These are phyloP conservation scores for Pseudopleuronectes americanus DNA, from an alignment of 2,797 vertebrate genomes.

Conservation along the genomic window DNA sequence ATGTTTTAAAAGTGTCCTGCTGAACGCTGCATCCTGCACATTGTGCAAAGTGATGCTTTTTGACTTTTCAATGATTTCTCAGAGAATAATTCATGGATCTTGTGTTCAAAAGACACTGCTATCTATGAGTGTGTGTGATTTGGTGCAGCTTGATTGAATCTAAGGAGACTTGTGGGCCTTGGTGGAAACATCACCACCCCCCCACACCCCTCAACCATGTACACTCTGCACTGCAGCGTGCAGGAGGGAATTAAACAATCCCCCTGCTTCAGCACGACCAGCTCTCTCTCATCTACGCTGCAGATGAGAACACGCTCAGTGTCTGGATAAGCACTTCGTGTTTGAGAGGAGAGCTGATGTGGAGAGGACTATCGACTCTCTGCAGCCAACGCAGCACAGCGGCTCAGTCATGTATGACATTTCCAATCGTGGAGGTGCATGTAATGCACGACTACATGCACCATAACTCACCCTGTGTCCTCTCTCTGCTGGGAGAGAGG, in stretches of 20 bases:
- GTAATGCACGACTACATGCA: slow-evolving; percentile 26
- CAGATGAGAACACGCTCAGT: slow-evolving; percentile 54
- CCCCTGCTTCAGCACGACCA: slow-evolving; percentile 17
- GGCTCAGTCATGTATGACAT: slow-evolving; percentile 48
- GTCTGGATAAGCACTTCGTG: slow-evolving; percentile 52
- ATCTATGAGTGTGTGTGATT: no score
- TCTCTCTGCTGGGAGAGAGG: background rate
- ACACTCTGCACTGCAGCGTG: background rate
- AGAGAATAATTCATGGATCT: no score
- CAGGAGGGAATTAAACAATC: background rate
- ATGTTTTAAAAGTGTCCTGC: no score
- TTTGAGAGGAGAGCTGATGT: slow-evolving; percentile 25
- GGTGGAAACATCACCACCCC: no score
- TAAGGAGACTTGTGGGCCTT: no score
- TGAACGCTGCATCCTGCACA: no score
- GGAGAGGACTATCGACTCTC: slow-evolving; percentile 29
- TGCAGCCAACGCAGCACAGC: slow-evolving; percentile 52
- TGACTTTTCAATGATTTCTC: no score
- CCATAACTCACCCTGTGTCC: slow-evolving; percentile 4
- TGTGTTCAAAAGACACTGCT: no score
- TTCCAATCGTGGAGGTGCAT: slow-evolving; percentile 25
- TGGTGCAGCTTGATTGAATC: no score
- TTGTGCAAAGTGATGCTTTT: no score
- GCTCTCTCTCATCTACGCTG: slow-evolving; percentile 51
- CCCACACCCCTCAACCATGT: no score